phyloP scores from a whole-genome alignment of 64 coral and sea anemone species.

The Actinia tenebrosa region DNA sequence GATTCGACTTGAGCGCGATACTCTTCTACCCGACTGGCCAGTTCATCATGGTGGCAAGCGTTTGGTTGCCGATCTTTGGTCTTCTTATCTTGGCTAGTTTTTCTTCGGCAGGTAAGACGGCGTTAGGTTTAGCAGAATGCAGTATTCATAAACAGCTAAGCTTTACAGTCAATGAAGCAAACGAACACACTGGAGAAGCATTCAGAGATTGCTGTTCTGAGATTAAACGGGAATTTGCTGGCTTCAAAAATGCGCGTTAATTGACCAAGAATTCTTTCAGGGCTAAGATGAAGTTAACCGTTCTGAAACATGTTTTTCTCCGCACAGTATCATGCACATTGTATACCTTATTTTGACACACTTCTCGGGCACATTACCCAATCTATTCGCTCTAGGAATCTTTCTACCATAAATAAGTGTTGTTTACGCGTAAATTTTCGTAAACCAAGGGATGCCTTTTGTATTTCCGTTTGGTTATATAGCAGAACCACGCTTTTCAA shows the following conservation, averaged over 20 bases:
- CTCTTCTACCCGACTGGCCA: neutral
- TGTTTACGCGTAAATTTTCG: neutral
- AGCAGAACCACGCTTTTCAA: neutral
- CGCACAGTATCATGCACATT: neutral
- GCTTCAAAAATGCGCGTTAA: neutral
- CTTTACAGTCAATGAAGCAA: neutral
- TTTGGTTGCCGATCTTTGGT: neutral
- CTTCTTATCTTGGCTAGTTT: neutral
- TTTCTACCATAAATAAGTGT: neutral
- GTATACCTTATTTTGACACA: too few relatives aligned
- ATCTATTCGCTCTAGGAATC: neutral
- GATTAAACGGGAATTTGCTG: neutral
- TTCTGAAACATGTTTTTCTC: neutral
- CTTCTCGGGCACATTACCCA: neutral
- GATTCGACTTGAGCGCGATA: neutral
- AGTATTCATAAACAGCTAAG: too few relatives aligned
- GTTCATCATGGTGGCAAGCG: neutral
- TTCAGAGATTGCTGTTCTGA: neutral
- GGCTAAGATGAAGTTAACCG: too few relatives aligned
- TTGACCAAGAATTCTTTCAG: too few relatives aligned
- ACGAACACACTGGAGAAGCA: neutral
- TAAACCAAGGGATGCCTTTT: too few relatives aligned
- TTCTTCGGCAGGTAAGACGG: neutral
- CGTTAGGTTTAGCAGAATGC: too few relatives aligned
- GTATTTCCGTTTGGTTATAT: neutral